These are phyloP conservation scores for Ctena decussata DNA, from an alignment of 2,888 invertebrate species.

Conservation along the genomic window DNA sequence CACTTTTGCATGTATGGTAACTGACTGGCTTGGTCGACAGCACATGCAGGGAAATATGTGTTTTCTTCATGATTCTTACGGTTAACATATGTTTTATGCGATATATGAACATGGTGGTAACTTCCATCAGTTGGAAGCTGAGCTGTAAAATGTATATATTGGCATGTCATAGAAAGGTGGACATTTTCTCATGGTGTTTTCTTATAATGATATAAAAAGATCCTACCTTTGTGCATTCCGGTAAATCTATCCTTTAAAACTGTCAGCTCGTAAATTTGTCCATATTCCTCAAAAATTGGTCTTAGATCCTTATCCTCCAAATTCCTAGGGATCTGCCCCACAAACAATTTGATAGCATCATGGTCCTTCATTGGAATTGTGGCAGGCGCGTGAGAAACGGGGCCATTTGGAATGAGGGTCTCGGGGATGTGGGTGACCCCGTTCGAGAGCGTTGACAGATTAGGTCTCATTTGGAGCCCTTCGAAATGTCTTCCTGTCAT, in stretches of 20 bases:
- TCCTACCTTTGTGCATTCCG: conserved; percentile 97
- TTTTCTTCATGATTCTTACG: no score
- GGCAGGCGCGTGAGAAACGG: conserved; percentile 21
- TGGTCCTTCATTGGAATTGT: conserved; percentile 87
- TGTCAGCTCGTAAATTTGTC: conserved; percentile 97
- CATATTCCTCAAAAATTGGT: conserved; percentile 97
- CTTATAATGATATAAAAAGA: neutral
- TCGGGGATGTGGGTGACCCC: conserved; percentile 58
- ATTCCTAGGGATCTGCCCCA: conserved; percentile 97
- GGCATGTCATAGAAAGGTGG: no score
- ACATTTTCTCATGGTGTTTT: no score
- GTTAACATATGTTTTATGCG: no score
- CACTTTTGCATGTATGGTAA: no score
- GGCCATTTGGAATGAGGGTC: conserved; percentile 26
- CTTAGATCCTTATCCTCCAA: conserved; percentile 95
- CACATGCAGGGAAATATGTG: no score
- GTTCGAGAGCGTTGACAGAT: conserved; percentile 59
- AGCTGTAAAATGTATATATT: no score
- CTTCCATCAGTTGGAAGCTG: no score
- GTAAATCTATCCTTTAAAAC: conserved; percentile 98
- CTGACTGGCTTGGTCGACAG: no score
- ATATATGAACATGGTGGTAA: no score
- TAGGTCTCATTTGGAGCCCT: conserved; percentile 52
- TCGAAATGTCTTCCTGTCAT: conserved; percentile 4
- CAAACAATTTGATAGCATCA: conserved; percentile 93